These are phyloP conservation scores for Australoheros scitulus DNA, from an alignment of 2,113 vertebrate genomes.

Conservation along the genomic window DNA sequence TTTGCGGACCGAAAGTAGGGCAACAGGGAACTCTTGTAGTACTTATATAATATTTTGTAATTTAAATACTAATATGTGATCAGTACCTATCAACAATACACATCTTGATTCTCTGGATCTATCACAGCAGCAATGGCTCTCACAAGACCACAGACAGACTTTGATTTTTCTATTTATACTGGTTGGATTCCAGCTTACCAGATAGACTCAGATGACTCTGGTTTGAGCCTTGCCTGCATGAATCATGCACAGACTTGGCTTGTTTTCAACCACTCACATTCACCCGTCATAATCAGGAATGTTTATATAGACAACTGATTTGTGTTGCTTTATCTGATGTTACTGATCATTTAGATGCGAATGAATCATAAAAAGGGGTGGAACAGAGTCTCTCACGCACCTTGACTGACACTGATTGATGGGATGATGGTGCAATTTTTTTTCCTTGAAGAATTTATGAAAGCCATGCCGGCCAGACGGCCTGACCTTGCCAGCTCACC, in stretches of 20 bases:
- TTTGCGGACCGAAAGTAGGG: too few relatives aligned
- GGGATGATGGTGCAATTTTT: constrained; percentile 29
- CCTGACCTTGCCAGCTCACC: background rate
- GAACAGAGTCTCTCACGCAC: constrained; percentile 56
- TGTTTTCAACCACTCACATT: constrained; percentile 38
- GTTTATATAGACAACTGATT: constrained; percentile 69
- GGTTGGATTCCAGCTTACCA: constrained; percentile 6
- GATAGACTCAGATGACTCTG: constrained; percentile 15
- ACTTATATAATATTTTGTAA: background rate
- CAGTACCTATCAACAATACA: background rate
- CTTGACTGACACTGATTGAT: constrained; percentile 35
- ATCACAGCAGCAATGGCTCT: background rate
- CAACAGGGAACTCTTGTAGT: background rate
- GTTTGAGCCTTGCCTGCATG: constrained; percentile 44
- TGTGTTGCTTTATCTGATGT: constrained; percentile 47
- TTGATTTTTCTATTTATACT: constrained; percentile 19
- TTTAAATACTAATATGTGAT: background rate
- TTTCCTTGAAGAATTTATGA: constrained; percentile 3
- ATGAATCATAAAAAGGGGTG: constrained; percentile 62
- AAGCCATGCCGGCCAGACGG: background rate
- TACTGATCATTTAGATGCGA: constrained; percentile 47
- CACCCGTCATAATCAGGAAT: constrained; percentile 50
- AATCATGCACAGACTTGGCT: constrained; percentile 42
- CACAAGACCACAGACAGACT: background rate
- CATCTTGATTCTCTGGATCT: background rate